Percentiles rank a stretch among this genome's conserved stretches.
These are phyloP conservation scores for Lichenostomus cassidix DNA, from an alignment of 2,113 vertebrate species.

Conservation along the genomic window DNA sequence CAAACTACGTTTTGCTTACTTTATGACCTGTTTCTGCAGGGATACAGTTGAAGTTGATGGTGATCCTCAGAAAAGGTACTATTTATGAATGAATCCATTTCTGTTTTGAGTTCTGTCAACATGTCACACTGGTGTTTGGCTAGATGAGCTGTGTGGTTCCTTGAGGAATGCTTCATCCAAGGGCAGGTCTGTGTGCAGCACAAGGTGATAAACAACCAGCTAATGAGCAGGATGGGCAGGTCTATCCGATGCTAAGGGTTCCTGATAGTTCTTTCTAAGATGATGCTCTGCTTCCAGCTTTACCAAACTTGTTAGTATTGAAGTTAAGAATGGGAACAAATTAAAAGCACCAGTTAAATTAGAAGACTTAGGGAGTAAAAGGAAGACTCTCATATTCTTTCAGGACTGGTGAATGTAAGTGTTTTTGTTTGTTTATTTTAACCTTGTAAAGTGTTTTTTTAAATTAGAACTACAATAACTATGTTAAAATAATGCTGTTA, in stretches of 20 bases:
- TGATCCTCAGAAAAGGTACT: constrained; percentile 80
- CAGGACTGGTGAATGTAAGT: background rate
- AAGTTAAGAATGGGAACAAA: background rate
- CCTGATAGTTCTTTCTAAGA: background rate
- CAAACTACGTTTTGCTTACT: background rate
- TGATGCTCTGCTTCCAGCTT: background rate
- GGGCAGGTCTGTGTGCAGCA: background rate
- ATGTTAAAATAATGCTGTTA: background rate
- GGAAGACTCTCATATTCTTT: background rate
- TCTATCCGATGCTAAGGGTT: background rate
- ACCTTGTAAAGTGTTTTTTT: background rate
- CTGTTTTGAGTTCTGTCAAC: background rate
- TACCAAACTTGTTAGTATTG: background rate
- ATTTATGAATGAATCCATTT: background rate
- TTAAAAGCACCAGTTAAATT: background rate
- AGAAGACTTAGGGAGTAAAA: background rate
- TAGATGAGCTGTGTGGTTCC: background rate
- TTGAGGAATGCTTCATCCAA: background rate
- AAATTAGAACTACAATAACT: background rate
- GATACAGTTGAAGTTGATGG: constrained; percentile 78
- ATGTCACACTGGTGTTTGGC: background rate
- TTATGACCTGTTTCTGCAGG: constrained; percentile 63
- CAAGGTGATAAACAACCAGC: background rate
- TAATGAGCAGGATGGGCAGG: background rate
- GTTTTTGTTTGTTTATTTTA: background rate